Conservation (phyloP, 2,113 vertebrate species). For the Hemiscyllium ocellatum region DNA sequence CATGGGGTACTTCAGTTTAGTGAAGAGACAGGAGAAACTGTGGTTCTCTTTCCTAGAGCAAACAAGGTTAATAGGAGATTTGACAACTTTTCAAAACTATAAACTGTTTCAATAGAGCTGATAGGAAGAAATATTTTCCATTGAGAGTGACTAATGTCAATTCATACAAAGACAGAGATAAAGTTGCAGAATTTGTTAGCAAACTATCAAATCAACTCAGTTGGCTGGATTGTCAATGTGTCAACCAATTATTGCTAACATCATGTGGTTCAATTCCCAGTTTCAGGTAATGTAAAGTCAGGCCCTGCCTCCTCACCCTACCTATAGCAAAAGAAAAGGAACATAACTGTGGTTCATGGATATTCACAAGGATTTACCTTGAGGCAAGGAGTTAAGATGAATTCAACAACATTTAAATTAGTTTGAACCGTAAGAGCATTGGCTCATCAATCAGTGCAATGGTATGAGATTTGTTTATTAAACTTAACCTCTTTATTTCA, state of each 20-base stretch:
- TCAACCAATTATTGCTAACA: no score
- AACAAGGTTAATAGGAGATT: neutral
- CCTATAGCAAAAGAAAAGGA: no score
- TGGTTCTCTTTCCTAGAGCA: neutral
- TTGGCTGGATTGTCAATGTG: no score
- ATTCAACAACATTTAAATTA: neutral
- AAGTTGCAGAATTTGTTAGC: no score
- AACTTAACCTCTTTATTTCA: slow-evolving; percentile 42
- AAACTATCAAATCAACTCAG: no score
- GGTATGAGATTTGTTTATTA: neutral
- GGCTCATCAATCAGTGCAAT: no score
- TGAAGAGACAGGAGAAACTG: neutral
- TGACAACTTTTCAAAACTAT: neutral
- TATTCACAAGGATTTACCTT: no score
- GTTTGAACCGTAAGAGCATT: neutral
- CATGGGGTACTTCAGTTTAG: neutral
- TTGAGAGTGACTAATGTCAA: neutral
- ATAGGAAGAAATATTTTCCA: neutral
- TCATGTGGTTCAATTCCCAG: no score
- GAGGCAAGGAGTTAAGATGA: neutral
- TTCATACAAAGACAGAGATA: neutral
- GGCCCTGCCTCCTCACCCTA: no score
- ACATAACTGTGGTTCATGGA: no score
- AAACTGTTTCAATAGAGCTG: neutral
- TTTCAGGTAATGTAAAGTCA: no score